phyloP scores from a whole-genome alignment of 1,140 invertebrate genomes.

The Holcopasites calliopsidis region DNA sequence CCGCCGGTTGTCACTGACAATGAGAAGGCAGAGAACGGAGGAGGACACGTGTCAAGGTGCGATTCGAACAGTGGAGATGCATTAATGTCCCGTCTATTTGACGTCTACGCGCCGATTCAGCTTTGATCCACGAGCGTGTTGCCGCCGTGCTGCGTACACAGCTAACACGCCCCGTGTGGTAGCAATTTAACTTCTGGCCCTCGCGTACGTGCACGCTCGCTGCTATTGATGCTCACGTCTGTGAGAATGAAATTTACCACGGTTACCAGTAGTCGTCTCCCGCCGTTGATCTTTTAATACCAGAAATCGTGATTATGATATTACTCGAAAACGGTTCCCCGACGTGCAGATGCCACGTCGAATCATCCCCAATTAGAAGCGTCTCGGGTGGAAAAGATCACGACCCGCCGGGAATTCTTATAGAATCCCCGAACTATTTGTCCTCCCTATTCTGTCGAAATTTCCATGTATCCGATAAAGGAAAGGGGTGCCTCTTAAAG shows the following conservation, averaged over 20 bases:
- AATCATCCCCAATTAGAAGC: background rate
- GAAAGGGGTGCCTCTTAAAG: no score
- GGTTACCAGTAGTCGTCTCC: background rate
- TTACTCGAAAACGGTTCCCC: no score
- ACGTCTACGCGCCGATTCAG: conserved; percentile 6
- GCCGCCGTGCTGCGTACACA: conserved; percentile 13
- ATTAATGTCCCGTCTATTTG: conserved; percentile 32
- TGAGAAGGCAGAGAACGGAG: background rate
- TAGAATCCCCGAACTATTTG: no score
- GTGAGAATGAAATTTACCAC: conserved; percentile 36
- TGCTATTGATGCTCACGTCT: background rate
- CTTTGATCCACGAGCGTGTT: conserved; percentile 35
- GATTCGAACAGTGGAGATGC: conserved; percentile 20
- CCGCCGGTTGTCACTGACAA: background rate
- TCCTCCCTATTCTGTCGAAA: no score
- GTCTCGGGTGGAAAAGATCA: background rate
- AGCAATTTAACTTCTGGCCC: conserved; percentile 33
- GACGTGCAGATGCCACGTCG: no score
- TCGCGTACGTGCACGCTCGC: background rate
- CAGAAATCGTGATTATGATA: background rate
- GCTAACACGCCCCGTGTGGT: conserved; percentile 13
- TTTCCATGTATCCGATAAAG: conserved; percentile 24
- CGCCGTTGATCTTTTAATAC: background rate
- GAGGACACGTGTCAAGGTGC: conserved; percentile 15
- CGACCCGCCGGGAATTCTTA: background rate